Conservation (phyloP, 2,888 invertebrate species). For the Drosophila barbarae region DNA sequence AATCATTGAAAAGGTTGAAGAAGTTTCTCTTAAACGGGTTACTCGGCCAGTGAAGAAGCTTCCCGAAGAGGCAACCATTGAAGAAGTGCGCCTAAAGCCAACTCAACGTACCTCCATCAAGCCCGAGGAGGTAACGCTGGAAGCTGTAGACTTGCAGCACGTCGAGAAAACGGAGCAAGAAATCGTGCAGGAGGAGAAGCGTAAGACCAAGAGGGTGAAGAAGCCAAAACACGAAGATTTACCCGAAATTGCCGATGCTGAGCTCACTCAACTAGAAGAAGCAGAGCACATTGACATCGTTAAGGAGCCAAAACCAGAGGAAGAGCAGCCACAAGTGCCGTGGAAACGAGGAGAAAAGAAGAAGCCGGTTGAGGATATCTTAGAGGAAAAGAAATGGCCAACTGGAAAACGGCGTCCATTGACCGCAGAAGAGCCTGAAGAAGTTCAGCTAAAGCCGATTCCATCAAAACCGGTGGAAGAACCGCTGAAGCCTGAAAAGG, state of each 20-base stretch:
- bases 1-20: constrained; percentile 77
- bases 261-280: constrained; percentile 73
- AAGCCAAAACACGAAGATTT: constrained; percentile 75
- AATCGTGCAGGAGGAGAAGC: constrained; percentile 69
- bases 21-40: constrained; percentile 67
- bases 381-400: constrained; percentile 78
- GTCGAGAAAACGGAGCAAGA: constrained; percentile 75
- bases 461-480: constrained; percentile 74
- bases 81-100: constrained; percentile 81
- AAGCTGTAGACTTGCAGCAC: constrained; percentile 73
- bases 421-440: constrained; percentile 80
- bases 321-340: constrained; percentile 73
- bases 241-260: constrained; percentile 75
- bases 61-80: constrained; percentile 78
- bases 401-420: constrained; percentile 79
- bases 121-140: constrained; percentile 70
- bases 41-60: constrained; percentile 70
- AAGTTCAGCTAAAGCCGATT: constrained; percentile 78
- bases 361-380: constrained; percentile 75
- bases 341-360: constrained; percentile 79
- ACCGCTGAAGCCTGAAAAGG: constrained; percentile 68
- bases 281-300: constrained; percentile 76
- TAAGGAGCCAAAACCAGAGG: constrained; percentile 70
- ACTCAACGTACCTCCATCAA: constrained; percentile 64
- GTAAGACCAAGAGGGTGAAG: constrained; percentile 70